A percentile compares a stretch with the other conserved stretches of the same genome.
Evolutionary conservation across 2,797 vertebrate species (phyloP).

Genomic region (Spinus pinus): DNA sequence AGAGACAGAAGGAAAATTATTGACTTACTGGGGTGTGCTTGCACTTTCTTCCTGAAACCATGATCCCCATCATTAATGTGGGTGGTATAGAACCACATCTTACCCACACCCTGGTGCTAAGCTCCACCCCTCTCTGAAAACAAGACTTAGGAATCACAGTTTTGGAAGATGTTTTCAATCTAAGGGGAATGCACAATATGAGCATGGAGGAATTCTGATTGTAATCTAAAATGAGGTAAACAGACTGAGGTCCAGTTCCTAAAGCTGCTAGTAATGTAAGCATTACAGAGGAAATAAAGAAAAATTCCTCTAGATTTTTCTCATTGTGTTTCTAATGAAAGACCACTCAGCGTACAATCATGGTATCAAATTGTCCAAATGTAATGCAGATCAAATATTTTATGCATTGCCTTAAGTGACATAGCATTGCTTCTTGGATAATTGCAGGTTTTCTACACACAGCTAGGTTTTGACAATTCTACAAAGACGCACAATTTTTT

Average conservation of each 20-base stretch:
- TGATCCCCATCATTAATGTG: background rate
- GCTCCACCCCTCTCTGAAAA: background rate
- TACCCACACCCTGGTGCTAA: too few relatives aligned
- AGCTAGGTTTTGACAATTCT: background rate
- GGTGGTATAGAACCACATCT: background rate
- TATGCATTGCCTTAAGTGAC: background rate
- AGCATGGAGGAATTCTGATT: background rate
- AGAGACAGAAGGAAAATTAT: background rate
- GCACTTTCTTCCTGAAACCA: background rate
- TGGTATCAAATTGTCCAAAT: background rate
- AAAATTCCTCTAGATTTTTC: background rate
- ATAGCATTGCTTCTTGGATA: background rate
- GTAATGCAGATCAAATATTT: background rate
- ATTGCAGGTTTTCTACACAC: background rate
- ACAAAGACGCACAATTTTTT: background rate
- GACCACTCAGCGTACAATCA: fast-evolving
- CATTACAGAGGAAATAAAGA: background rate
- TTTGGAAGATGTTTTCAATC: background rate
- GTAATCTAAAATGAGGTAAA: background rate
- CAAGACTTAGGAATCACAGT: background rate
- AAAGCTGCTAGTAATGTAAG: background rate
- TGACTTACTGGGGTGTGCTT: fast-evolving
- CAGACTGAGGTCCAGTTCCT: background rate
- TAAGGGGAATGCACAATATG: background rate
- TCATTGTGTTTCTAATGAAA: background rate